Conservation (phyloP, 2,888 invertebrate species). For the Coenonympha arcania region DNA sequence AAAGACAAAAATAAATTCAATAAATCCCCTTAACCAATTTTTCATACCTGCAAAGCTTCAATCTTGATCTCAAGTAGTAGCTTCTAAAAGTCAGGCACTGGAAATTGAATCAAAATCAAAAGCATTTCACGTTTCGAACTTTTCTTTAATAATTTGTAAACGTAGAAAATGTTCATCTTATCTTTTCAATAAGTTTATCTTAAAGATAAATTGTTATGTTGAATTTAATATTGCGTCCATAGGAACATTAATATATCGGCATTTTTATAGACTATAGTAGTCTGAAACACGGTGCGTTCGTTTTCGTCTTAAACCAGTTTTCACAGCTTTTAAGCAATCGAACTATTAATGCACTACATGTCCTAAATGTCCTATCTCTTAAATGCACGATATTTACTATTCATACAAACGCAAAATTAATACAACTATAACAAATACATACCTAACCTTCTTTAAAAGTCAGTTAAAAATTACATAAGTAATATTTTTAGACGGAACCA, state of each 20-base stretch:
- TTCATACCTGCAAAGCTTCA: too few species aligned
- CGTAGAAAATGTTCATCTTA: background rate
- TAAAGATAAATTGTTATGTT: background rate
- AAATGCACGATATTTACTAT: background rate
- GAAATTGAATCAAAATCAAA: background rate
- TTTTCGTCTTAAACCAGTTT: background rate
- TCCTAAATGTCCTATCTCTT: background rate
- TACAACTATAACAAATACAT: background rate
- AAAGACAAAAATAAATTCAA: too few species aligned
- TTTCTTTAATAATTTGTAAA: background rate
- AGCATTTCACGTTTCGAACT: background rate
- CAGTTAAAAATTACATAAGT: too few species aligned
- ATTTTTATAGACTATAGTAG: background rate
- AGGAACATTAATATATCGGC: background rate
- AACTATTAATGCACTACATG: background rate
- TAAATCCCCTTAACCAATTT: too few species aligned
- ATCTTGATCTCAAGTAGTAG: too few species aligned
- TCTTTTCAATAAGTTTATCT: background rate
- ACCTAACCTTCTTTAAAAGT: background rate
- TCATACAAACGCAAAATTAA: background rate
- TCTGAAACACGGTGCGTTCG: background rate
- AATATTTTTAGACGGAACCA: background rate
- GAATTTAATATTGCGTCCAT: background rate
- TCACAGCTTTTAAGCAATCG: background rate
- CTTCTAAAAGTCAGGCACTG: background rate